These are phyloP conservation scores for Sminthurides aquaticus DNA, from an alignment of 2,888 invertebrate species.

Conservation along the genomic window DNA sequence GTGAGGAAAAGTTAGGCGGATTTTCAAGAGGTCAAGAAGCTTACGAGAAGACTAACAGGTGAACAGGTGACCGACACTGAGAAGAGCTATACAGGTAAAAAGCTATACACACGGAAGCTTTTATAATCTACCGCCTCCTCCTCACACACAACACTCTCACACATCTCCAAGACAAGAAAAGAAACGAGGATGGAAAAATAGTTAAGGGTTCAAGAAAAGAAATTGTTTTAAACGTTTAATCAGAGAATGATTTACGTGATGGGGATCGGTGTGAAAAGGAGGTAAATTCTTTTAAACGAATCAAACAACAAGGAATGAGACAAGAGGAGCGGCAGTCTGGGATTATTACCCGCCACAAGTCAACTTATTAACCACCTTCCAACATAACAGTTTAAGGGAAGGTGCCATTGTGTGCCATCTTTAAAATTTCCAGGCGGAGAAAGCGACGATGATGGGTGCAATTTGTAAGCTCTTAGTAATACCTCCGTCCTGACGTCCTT, in stretches of 20 bases:
- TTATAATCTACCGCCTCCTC: too few species aligned
- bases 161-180: not conserved
- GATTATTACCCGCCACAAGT: not conserved
- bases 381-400: not conserved
- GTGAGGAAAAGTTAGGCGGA: too few species aligned
- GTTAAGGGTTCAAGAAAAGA: not conserved
- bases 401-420: not conserved
- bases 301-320: not conserved
- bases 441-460: too few species aligned
- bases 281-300: not conserved
- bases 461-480: too few species aligned
- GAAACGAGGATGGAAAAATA: not conserved
- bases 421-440: too few species aligned
- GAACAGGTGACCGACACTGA: too few species aligned
- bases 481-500: too few species aligned
- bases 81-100: too few species aligned
- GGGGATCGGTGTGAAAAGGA: not conserved
- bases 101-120: too few species aligned
- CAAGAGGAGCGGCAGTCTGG: not conserved
- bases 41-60: too few species aligned
- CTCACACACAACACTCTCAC: too few species aligned
- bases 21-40: too few species aligned
- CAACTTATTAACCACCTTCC: not conserved
- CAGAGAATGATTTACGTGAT: not conserved
- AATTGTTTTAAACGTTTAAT: not conserved